A percentile compares a stretch with the other conserved stretches of the same genome.
These are phyloP conservation scores for Tenthredo distinguenda DNA, from an alignment of 2,888 invertebrate species.

Conservation along the genomic window DNA sequence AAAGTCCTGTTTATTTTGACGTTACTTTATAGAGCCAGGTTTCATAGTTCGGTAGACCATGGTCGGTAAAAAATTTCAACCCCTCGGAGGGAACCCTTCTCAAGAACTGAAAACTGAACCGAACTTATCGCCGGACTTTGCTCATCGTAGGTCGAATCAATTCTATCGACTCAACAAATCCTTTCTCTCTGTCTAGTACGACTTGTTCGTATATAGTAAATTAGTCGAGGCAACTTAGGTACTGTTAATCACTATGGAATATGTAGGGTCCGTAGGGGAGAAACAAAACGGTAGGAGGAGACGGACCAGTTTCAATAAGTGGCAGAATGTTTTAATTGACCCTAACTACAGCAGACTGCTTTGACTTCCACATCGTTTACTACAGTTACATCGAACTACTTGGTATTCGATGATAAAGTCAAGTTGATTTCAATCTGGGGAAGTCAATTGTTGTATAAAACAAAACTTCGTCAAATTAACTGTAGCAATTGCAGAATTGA, in stretches of 20 bases:
- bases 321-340: not conserved
- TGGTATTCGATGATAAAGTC: not conserved
- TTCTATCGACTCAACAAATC: not conserved
- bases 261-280: not conserved
- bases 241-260: not conserved
- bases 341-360: not conserved
- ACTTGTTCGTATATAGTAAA: not conserved
- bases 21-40: not conserved
- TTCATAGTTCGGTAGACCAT: not conserved
- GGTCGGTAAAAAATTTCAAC: not conserved
- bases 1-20: not conserved
- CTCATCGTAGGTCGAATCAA: not conserved
- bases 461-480: constrained; percentile 10
- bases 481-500: not conserved
- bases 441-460: not conserved
- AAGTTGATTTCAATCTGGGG: not conserved
- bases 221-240: not conserved
- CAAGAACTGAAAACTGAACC: not conserved
- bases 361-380: not conserved
- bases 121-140: not conserved
- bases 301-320: not conserved
- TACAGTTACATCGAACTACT: not conserved
- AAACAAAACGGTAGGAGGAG: not conserved
- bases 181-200: not conserved
- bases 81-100: not conserved